Base-by-base conservation (phyloP, 1,140 invertebrate genomes). In the Drosophila arizonae region DNA sequence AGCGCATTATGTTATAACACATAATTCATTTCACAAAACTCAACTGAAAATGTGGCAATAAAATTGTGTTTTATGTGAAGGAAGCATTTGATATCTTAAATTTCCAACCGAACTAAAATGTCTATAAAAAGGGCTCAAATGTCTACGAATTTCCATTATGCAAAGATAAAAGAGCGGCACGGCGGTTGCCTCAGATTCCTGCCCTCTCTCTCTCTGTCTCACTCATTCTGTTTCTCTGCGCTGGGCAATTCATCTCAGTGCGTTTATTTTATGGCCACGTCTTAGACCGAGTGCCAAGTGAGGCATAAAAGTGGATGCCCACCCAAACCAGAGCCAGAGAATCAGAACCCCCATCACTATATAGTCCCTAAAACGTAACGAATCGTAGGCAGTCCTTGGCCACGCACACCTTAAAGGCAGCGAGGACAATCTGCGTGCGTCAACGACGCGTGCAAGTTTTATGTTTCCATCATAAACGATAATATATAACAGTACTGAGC, bases 391-490 rank as follows among this genome's bases (percentile, higher is more conserved):
- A 28, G 50, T 2, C 50, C n/a, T 45, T 4, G 51, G 13, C 24
- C 28, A 15, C 13, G 30, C 30, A 30, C 50, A 55, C 52, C 52
- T 55, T 36, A 46, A 45, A 51, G 36, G 33, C 24, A 21, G 45
- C 43, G 58, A 26, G 57, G 52, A 55, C 69, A 63, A 54, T 58
- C 58, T 56, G 46, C 60, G 50, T 63, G 56, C 54, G 26, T 43
- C 63, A 81, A 67, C 76, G 75, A 66, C 48, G 79, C 79, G 79
- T 82, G 67, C 75, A 82, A 82, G 79, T 82, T 82, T 82, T 82
- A 82, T 82, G 79, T 75, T 81, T 82, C 77, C 76, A 78, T 82
- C 79, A 81, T 81, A 81, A 81, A 82, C 79, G 79, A 79, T 81
- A 81, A 81, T 81, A 81, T 82, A 81, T 81, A 82, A 78, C 73